Percentiles rank a stretch among this genome's conserved stretches.
Evolutionary conservation across 2,888 invertebrate genomes (phyloP).

Genomic region (Nephrotoma guestfalica): DNA sequence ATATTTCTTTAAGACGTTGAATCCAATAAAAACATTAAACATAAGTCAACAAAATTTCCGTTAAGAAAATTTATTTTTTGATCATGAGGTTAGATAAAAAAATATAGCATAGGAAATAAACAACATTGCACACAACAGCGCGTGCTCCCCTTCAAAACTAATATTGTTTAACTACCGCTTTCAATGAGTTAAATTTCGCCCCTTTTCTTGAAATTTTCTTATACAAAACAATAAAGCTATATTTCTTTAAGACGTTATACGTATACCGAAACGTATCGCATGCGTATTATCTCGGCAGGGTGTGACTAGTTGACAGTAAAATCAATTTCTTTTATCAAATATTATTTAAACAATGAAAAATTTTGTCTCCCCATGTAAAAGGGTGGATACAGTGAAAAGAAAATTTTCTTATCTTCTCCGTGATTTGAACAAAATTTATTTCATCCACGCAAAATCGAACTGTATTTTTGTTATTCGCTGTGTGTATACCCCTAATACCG

Average conservation of each 20-base stretch:
- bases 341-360: not conserved
- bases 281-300: slow-evolving; percentile 1
- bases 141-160: not conserved
- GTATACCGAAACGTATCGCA: not conserved
- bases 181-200: slow-evolving; percentile 9
- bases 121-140: not conserved
- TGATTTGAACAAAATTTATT: not conserved
- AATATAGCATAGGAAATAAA: not conserved
- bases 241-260: slow-evolving; percentile 8
- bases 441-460: not conserved
- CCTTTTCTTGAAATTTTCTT: slow-evolving; percentile 2
- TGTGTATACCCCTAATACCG: not conserved
- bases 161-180: slow-evolving; percentile 9
- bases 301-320: not conserved
- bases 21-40: not conserved
- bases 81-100: slow-evolving; percentile 10
- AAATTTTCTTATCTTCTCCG: not conserved
- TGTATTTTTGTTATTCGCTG: not conserved
- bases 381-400: not conserved
- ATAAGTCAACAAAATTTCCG: slow-evolving; percentile 11
- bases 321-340: not conserved
- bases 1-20: slow-evolving; percentile 6
- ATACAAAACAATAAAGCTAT: not conserved
- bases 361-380: not conserved
- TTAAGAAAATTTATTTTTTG: slow-evolving; percentile 7